These are phyloP conservation scores for Scaptomyza hsui DNA, from an alignment of 1,140 invertebrate genomes.

Conservation along the genomic window DNA sequence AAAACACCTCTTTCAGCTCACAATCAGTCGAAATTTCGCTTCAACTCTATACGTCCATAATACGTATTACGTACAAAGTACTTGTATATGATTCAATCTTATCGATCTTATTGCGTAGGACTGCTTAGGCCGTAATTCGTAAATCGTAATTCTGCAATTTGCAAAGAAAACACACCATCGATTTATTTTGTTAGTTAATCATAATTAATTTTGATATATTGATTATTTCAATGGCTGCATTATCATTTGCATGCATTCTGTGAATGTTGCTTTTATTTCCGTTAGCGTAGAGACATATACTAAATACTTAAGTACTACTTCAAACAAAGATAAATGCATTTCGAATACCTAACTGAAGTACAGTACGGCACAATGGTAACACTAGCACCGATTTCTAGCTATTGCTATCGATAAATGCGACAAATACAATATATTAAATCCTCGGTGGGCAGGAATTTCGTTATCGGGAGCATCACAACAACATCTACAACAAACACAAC, in stretches of 20 bases:
- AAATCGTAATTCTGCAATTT: slow-evolving; percentile 31
- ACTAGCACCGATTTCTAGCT: slow-evolving; percentile 33
- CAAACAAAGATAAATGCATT: slow-evolving; percentile 8
- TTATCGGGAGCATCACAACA: no score
- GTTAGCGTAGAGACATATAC: slow-evolving; percentile 10
- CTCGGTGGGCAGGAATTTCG: no score
- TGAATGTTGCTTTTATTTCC: slow-evolving; percentile 47
- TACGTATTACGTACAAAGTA: slow-evolving; percentile 7
- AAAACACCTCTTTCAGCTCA: slow-evolving; percentile 32
- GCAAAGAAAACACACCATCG: slow-evolving; percentile 16
- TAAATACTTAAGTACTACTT: slow-evolving; percentile 14
- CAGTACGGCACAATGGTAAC: slow-evolving; percentile 17
- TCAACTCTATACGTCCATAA: slow-evolving; percentile 21
- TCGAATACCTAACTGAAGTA: slow-evolving; percentile 15
- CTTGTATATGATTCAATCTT: slow-evolving; percentile 10
- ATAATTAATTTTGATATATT: slow-evolving; percentile 54
- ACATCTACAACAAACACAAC: no score
- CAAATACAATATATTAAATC: not conserved
- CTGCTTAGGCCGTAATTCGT: slow-evolving; percentile 50
- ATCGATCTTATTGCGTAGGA: slow-evolving; percentile 39
- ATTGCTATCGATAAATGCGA: slow-evolving; percentile 24
- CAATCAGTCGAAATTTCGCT: slow-evolving; percentile 44
- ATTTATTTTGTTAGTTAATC: slow-evolving; percentile 11
- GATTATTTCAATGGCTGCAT: slow-evolving; percentile 64
- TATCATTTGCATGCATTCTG: slow-evolving; percentile 69